Evolutionary conservation across 2,113 vertebrate genomes (phyloP), one percentile per base, ranked within the genome.

Genomic region (Myrmophylax atrothorax): DNA sequence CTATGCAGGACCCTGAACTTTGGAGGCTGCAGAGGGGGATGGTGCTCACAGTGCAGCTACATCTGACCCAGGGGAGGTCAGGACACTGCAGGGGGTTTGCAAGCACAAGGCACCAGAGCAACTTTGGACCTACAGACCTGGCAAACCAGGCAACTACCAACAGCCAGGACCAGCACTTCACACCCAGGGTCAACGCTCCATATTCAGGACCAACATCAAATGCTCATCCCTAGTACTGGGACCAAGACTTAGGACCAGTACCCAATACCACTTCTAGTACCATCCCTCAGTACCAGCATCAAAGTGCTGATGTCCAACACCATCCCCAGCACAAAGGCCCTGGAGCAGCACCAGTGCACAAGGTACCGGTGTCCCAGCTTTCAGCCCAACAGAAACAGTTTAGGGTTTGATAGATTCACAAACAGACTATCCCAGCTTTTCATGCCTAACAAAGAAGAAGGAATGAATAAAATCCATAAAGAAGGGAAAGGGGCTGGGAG

Each of bases 41-140:
- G 2, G 29, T 5, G 18, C 13, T 58, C 24, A 28, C 14, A 20
- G 26, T 3, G 3, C 46, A 74, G 73, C 24, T 15, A 3, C 1
- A 4, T 5, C 56, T 49, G 66, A 24, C 37, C 60, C 4, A 0
- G 28, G 63, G 35, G 6, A 76, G 6, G 63, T 13, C 0, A 2
- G 84, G 38, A 10, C 1, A 1, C 11, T 62, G 70, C 56, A 0
- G 0, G 72, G 40, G n/a, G 52, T 20, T 89, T 67, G 67, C 42
- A 49, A 44, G 67, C 58, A 29, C 58, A 28, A 67, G 35, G 49
- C 53, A 37, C 47, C 1, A 4, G 28, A 67, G 19, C 33, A 20
- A 26, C 1, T 1, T 8, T 28, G 62, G 49, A 22, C 16, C n/a
- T 5, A 38, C 38, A 33, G 72, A 56, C 14, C 33, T 44, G 50